Evolutionary conservation across 2,113 vertebrate genomes (phyloP).

Genomic region (Dolichallabes microphthalmus): DNA sequence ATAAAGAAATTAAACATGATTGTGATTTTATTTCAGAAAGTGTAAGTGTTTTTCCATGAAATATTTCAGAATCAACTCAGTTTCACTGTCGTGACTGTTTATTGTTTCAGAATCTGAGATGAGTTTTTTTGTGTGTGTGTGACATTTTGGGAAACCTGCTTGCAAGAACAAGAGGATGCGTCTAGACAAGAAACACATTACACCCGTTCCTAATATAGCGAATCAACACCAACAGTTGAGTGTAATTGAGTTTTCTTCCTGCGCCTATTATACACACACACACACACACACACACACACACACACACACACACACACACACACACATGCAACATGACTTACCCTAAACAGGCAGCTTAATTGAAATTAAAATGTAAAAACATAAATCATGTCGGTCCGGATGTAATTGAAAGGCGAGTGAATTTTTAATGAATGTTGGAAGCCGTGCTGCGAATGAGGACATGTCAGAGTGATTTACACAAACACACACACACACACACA

Average conservation of each 20-base stretch:
- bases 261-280: not conserved
- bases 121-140: constrained; percentile 1
- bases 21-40: no score
- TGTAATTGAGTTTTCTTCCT: not conserved
- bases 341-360: constrained; percentile 14
- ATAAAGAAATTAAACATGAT: no score
- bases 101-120: not conserved
- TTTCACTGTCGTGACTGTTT: not conserved
- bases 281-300: not conserved
- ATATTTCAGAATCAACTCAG: not conserved
- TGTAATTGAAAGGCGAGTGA: constrained; percentile 22
- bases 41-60: no score
- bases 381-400: constrained; percentile 6
- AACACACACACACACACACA: constrained; percentile 44
- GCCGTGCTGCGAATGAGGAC: constrained; percentile 12
- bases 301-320: constrained; percentile 19
- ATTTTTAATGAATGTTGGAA: constrained; percentile 21
- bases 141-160: not conserved
- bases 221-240: not conserved
- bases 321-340: not conserved
- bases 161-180: not conserved
- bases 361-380: constrained; percentile 21
- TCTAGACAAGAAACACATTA: constrained; percentile 15
- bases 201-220: not conserved
- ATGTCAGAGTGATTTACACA: constrained; percentile 45